A percentile compares a stretch with the other conserved stretches of the same genome.
Conservation (phyloP, 1,140 invertebrate species). For the Microvelia longipes region DNA sequence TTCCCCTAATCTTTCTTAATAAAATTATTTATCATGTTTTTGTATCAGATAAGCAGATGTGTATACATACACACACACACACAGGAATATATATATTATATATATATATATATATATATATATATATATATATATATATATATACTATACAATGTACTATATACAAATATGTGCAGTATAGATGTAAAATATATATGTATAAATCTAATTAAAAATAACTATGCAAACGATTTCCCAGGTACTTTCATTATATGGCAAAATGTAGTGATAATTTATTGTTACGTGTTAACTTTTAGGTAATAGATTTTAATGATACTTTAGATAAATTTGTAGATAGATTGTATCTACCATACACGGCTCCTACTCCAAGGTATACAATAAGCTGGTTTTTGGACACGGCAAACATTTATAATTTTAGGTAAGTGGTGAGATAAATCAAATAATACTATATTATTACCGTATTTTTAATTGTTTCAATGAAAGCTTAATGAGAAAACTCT, state of each 20-base stretch:
- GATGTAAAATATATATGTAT: not conserved
- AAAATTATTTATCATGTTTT: no score
- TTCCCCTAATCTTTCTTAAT: no score
- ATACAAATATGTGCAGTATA: not conserved
- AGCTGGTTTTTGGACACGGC: not conserved
- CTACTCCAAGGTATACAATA: not conserved
- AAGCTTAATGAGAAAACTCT: no score
- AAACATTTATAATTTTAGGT: not conserved
- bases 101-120: no score
- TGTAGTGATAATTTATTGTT: not conserved
- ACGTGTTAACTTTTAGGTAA: not conserved
- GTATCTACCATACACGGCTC: not conserved
- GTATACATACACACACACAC: no score
- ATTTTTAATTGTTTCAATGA: no score
- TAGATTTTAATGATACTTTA: not conserved
- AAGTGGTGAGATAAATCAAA: no score
- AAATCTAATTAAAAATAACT: not conserved
- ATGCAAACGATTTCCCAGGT: not conserved
- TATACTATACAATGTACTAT: no score
- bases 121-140: no score
- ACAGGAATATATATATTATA: no score
- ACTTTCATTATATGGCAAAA: not conserved
- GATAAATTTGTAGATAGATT: not conserved
- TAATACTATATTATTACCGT: no score
- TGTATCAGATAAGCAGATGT: no score